These are phyloP conservation scores for Thaumatotibia leucotreta DNA, from an alignment of 1,140 invertebrate genomes.

Conservation along the genomic window DNA sequence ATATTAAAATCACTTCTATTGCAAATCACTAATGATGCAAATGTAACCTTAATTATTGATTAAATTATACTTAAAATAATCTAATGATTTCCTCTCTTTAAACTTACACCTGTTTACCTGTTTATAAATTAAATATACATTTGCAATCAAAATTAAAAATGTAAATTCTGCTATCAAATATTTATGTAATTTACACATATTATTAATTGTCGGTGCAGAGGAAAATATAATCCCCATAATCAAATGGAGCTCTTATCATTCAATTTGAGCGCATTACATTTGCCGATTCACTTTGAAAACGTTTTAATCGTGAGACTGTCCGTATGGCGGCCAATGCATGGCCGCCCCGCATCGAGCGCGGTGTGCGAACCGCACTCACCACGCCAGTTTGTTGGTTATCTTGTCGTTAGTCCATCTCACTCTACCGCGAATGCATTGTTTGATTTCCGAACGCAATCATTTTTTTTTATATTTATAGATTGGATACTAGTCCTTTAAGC, in stretches of 20 bases:
- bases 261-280: not conserved
- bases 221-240: not conserved
- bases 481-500: no score
- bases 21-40: not conserved
- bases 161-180: no score
- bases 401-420: not conserved
- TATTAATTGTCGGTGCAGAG: not conserved
- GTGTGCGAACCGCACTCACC: not conserved
- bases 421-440: conserved; percentile 1
- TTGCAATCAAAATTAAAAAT: no score
- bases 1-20: not conserved
- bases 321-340: not conserved
- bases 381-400: conserved; percentile 1
- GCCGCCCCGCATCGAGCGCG: not conserved
- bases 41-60: not conserved
- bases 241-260: not conserved
- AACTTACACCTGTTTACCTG: not conserved
- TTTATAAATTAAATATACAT: no score
- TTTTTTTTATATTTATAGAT: no score
- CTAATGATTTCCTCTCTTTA: no score
- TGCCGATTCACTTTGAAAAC: not conserved
- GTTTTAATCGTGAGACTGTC: conserved; percentile 1
- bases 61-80: not conserved
- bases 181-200: not conserved
- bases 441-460: conserved; percentile 12